Percentiles rank a stretch among this genome's conserved stretches.
These are phyloP conservation scores for Homarus gammarus DNA, from an alignment of 2,888 invertebrate genomes.

Conservation along the genomic window DNA sequence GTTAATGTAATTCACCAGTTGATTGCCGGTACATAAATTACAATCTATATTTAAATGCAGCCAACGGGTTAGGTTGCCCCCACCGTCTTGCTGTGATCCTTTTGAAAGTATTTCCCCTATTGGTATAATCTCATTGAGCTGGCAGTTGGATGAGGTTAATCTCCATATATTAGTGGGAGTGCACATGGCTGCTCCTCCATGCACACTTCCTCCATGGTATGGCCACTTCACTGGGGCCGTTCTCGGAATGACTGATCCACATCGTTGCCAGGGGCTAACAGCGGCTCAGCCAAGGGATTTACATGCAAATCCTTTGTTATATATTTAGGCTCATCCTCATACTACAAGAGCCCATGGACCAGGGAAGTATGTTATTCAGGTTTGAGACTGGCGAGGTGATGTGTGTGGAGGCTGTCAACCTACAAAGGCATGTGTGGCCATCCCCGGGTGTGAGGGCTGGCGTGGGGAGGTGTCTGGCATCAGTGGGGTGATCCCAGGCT, in stretches of 20 bases:
- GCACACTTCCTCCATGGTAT: constrained; percentile 1
- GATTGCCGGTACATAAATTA: neutral
- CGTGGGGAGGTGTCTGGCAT: neutral
- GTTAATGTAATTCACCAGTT: neutral
- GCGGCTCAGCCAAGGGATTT: neutral
- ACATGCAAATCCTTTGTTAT: neutral
- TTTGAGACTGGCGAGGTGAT: neutral
- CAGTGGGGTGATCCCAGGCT: neutral
- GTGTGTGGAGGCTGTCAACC: neutral
- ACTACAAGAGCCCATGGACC: neutral
- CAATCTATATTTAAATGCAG: neutral
- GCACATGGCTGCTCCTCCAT: neutral
- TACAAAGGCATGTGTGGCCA: neutral
- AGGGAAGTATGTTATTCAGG: neutral
- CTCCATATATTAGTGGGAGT: neutral
- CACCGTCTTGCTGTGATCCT: neutral
- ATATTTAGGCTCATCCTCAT: neutral
- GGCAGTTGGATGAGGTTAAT: constrained; percentile 3
- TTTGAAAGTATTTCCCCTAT: neutral
- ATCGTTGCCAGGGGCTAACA: neutral
- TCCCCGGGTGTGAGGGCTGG: neutral
- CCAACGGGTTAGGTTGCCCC: neutral
- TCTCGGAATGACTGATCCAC: neutral
- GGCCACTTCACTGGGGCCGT: neutral
- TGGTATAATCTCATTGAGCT: neutral